Evolutionary conservation across 1,140 invertebrate genomes (phyloP).

Genomic region (Alviniconcha marisindica): DNA sequence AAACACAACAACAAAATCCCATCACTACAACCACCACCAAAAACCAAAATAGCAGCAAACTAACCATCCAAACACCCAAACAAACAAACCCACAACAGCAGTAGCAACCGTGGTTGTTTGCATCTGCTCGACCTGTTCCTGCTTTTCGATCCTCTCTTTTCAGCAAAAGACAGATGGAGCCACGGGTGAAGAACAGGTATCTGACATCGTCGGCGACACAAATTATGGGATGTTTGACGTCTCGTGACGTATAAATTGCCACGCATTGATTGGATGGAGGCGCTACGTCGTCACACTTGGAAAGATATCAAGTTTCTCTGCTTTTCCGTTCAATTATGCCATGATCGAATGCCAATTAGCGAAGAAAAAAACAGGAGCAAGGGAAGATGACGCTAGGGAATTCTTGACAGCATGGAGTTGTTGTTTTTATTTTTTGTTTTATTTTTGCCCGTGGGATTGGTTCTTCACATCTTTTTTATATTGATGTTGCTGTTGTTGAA

Average conservation of each 20-base stretch:
- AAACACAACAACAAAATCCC: no score
- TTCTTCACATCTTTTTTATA: no score
- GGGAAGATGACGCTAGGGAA: background rate
- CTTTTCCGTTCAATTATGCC: slow-evolving; percentile 5
- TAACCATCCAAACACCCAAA: background rate
- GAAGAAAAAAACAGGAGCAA: background rate
- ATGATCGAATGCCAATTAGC: slow-evolving; percentile 10
- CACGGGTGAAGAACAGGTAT: background rate
- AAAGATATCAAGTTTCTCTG: background rate
- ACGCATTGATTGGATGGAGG: slow-evolving; percentile 11
- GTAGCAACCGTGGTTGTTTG: background rate
- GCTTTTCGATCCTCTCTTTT: no score
- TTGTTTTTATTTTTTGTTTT: no score
- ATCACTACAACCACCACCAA: no score
- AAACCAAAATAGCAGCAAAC: no score
- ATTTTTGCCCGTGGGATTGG: no score
- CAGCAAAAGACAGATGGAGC: no score
- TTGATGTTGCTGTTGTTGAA: no score
- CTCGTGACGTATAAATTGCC: slow-evolving; percentile 10
- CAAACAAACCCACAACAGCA: background rate
- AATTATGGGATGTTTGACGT: slow-evolving; percentile 9
- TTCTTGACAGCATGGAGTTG: no score
- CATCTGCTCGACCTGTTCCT: no score
- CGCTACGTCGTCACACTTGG: background rate
- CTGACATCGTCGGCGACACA: background rate